These are phyloP conservation scores for Ceratina japonica DNA, from an alignment of 1,140 invertebrate species.

Conservation along the genomic window DNA sequence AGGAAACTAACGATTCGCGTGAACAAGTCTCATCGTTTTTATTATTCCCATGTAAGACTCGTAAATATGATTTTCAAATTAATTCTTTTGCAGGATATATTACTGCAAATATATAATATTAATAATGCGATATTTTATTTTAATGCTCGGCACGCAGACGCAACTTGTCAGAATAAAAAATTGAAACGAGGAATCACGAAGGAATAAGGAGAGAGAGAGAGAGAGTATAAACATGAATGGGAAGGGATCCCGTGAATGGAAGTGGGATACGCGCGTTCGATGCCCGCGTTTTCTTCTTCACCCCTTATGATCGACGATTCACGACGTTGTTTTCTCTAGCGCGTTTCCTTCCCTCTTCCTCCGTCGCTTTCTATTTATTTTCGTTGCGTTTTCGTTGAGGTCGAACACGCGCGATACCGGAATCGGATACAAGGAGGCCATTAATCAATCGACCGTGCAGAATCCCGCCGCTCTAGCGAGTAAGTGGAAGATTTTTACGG, in stretches of 20 bases:
- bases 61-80: constrained; percentile 47
- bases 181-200: too few relatives aligned
- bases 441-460: constrained; percentile 62
- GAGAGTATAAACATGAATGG: too few relatives aligned
- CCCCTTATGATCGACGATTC: not conserved
- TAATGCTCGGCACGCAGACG: too few relatives aligned
- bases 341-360: not conserved
- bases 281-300: not conserved
- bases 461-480: constrained; percentile 38
- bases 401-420: constrained; percentile 63
- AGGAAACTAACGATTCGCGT: not conserved
- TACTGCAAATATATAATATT: constrained; percentile 19
- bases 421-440: constrained; percentile 71
- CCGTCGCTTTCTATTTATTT: constrained; percentile 6
- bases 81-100: not conserved
- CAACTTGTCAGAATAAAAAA: too few relatives aligned
- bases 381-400: constrained; percentile 1
- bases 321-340: constrained; percentile 8
- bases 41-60: not conserved
- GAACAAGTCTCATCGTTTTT: too few relatives aligned
- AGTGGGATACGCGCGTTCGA: too few relatives aligned
- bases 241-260: too few relatives aligned
- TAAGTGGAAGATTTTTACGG: constrained; percentile 67
- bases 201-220: too few relatives aligned
- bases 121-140: too few relatives aligned